A percentile compares a stretch with the other conserved stretches of the same genome.
phyloP scores from a whole-genome alignment of 2,888 invertebrate species.

The Platycnemis pennipes region DNA sequence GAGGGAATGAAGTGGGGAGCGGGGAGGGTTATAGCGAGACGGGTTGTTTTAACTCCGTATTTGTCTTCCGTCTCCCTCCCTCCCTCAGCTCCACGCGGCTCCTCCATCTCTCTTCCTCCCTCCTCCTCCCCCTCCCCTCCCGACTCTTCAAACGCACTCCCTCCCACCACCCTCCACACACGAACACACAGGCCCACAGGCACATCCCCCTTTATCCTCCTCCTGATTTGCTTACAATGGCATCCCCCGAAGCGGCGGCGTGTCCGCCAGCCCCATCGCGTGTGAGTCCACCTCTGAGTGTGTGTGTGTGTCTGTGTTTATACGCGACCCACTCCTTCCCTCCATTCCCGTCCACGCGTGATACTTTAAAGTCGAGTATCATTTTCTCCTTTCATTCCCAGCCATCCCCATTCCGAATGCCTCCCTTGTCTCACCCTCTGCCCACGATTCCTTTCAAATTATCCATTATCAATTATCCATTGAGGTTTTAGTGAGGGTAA shows the following conservation, averaged over 20 bases:
- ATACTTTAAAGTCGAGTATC: background rate
- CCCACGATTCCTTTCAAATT: background rate
- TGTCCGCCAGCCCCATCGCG: slow-evolving; percentile 44
- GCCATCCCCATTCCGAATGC: too few relatives aligned
- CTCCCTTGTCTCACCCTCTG: background rate
- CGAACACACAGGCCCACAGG: background rate
- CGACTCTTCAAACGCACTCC: background rate
- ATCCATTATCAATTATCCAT: too few relatives aligned
- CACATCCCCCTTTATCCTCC: background rate
- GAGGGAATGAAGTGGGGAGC: background rate
- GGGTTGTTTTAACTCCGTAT: slow-evolving; percentile 63
- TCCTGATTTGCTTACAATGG: slow-evolving; percentile 66
- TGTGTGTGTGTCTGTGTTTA: background rate
- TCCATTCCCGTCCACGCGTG: background rate
- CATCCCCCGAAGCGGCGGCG: slow-evolving; percentile 28
- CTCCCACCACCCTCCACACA: background rate
- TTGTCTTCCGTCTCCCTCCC: slow-evolving; percentile 42
- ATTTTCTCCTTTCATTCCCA: background rate
- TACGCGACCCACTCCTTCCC: background rate
- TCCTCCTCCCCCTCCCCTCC: background rate
- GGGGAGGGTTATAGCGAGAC: slow-evolving; percentile 45
- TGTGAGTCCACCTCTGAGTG: background rate
- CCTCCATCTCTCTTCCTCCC: background rate
- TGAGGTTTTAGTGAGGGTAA: too few relatives aligned
- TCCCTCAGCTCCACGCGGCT: background rate